Evolutionary conservation across 2,797 vertebrate species (phyloP), one percentile per base, ranked within the genome.

Genomic region (Hyperoplus immaculatus): DNA sequence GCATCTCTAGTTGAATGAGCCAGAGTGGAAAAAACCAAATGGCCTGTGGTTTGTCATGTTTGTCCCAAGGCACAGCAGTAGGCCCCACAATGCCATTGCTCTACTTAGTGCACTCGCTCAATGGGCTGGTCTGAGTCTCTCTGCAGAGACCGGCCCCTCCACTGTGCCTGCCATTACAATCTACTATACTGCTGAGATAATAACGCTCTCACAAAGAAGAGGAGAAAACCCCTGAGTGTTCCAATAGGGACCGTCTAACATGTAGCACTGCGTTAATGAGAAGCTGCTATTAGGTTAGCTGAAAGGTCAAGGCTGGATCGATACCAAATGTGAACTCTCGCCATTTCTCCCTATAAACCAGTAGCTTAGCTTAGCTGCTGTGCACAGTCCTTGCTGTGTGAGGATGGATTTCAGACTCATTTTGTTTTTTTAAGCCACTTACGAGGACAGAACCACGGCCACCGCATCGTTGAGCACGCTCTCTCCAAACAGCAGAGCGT

Each of bases 381-480:
- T 41, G 47, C 18, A 16, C 9, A 58, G 18, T 38, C 21, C 21
- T 15, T 42, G 41, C 8, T 5, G 6, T 29, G 12, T 3, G 9
- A 16, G 9, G 14, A 67, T 15, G 36, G 29, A 29, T 29, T 29
- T 29, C 60, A 39, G 53, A 65, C 15, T 72, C 6, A 0, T 39
- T 36, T 29, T 29, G 29, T 3, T 29, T 29, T 6, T 45, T 8
- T 38, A 49, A 36, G 5, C 49, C 65, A 97, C 97, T 99, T 96
- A 99, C 98, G 97, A 99, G 88, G 97, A 98, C 47, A 99, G 93
- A 65, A 99, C 96, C 83, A 99, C 95, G 71, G 98, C 98, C 82
- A 99, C 97, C 0, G 98, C 98, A 72, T 99, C 98, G n/a, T 99
- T 99, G 80, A 99, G 97, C 75, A 99, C 98, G 5, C 98, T 99